Base-by-base conservation (phyloP, 2,113 vertebrate genomes). In the Pseudopipra pipra region DNA sequence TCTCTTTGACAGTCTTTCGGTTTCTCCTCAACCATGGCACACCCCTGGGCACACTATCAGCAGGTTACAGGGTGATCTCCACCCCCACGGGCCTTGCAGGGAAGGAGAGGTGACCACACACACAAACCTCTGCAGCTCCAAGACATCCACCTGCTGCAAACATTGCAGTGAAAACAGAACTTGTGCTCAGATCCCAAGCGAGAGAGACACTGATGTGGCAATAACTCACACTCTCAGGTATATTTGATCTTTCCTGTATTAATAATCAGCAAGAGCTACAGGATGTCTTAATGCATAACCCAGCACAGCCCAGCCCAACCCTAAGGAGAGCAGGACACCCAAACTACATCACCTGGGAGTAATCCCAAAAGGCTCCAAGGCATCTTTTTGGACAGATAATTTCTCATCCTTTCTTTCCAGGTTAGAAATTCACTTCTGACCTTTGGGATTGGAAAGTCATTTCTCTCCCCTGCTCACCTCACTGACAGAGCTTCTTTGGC, bases 1-100 rank as follows among this genome's bases (percentile, higher is more conserved):
- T 67, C 20, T n/a, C 43, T 25, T 25, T 47, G 44, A n/a, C 35
- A 47, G 31, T n/a, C 44, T 67, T 27, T 67, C 22, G n/a, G 9
- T 67, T 35, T 21, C 30, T 63, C 37, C 23, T 30, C 0, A 0
- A n/a, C 21, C 31, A n/a, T 0, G 0, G 41, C n/a, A 37, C 18
- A 41, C 39, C 39, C 12, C 39, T 41, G 39, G 39, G 39, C 16
- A 68, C 35, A 39, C 3, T 5, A 39, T 37, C 35, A 62, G 17
- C 7, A 25, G 59, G 35, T 27, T 25, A 28, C 59, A 28, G 28
- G 35, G 35, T 39, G 35, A 17, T 16, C 23, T 33, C 22, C 33
- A 7, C 2, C 37, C 14, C 27, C 51, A 9, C 0, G 12, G 31
- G 24, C 39, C 41, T 33, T 9, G 19, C 62, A 49, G 41, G 31